These are phyloP conservation scores for Coboldia fuscipes DNA, from an alignment of 1,140 invertebrate genomes.

Conservation along the genomic window DNA sequence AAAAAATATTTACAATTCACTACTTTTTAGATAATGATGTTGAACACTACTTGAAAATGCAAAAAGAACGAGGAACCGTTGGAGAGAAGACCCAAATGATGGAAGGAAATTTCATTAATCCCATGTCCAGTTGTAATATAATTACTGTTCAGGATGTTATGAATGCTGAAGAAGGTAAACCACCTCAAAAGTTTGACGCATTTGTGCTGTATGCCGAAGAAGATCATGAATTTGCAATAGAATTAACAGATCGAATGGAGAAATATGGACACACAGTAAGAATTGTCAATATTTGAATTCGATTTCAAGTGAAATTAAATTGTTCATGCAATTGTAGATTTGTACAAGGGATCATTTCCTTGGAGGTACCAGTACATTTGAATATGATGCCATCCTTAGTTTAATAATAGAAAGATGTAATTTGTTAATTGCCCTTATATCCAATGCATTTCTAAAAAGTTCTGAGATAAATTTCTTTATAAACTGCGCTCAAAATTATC, in stretches of 20 bases:
- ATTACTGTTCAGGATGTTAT: conserved; percentile 26
- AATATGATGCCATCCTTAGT: conserved; percentile 43
- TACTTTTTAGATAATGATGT: neutral
- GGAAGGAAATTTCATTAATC: conserved; percentile 2
- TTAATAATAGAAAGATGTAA: conserved; percentile 52
- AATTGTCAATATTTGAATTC: neutral
- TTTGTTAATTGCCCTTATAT: conserved; percentile 45
- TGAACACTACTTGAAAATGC: neutral
- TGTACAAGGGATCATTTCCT: conserved; percentile 35
- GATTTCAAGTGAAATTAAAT: neutral
- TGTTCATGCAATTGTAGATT: neutral
- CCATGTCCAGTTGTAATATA: conserved; percentile 9
- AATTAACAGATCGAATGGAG: conserved; percentile 38
- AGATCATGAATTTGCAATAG: conserved; percentile 34
- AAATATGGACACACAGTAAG: conserved; percentile 35
- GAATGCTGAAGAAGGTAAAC: conserved; percentile 23
- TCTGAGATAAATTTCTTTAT: conserved; percentile 45
- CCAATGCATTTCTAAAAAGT: conserved; percentile 44
- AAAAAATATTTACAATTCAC: neutral
- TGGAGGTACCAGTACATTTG: conserved; percentile 32
- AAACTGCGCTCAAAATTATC: conserved; percentile 46
- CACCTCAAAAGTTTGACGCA: conserved; percentile 38
- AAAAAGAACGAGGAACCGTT: neutral
- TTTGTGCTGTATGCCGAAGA: conserved; percentile 48
- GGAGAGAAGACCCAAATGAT: conserved; percentile 4